These are phyloP conservation scores for Nestor notabilis DNA, from an alignment of 2,113 vertebrate species.

Conservation along the genomic window DNA sequence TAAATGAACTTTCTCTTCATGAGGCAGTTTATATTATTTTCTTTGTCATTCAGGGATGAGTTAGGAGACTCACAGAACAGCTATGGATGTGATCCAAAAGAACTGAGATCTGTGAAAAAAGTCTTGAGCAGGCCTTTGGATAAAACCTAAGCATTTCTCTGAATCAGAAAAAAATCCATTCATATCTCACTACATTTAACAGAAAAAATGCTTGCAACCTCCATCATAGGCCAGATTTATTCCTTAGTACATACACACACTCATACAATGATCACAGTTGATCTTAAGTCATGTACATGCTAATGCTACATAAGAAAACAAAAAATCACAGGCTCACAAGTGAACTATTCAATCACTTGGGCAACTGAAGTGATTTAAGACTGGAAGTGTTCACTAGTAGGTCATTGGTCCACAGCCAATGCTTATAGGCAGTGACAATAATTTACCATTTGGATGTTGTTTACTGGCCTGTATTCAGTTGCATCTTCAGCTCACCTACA, in stretches of 20 bases:
- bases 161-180: not conserved
- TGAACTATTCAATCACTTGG: not conserved
- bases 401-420: not conserved
- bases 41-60: not conserved
- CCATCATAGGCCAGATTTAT: not conserved
- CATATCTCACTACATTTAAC: not conserved
- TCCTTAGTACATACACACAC: not conserved
- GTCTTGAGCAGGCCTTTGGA: not conserved
- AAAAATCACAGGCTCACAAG: not conserved
- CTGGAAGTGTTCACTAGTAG: not conserved
- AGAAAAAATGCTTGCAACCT: not conserved
- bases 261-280: not conserved
- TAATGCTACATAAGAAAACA: not conserved
- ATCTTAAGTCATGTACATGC: not conserved
- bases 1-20: constrained; percentile 44
- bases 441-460: not conserved
- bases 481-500: not conserved
- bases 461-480: not conserved
- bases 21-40: constrained; percentile 2
- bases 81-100: not conserved
- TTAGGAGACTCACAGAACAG: not conserved
- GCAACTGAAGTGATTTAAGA: not conserved
- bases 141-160: not conserved
- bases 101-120: not conserved
- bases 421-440: not conserved